Conservation (phyloP, 2,113 vertebrate genomes). For the Campylomormyrus tamandua region DNA sequence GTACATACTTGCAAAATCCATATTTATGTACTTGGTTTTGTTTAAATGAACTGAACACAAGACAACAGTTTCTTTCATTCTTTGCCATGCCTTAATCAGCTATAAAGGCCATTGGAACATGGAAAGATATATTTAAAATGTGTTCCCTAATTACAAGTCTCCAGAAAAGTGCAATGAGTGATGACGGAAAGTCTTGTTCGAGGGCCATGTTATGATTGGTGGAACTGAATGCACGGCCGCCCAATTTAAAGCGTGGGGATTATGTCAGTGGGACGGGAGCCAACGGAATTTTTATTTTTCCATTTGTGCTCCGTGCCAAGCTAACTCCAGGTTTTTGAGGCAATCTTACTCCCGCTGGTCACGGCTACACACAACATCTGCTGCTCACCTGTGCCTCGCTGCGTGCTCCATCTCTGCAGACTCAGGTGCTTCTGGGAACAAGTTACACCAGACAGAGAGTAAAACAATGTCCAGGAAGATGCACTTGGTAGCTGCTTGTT, state of each 20-base stretch:
- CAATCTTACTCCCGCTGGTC: background rate
- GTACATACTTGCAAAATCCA: background rate
- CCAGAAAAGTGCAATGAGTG: background rate
- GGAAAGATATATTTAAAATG: conserved; percentile 14
- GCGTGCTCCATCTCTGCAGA: background rate
- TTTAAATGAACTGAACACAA: background rate
- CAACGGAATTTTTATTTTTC: background rate
- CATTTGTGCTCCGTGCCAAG: background rate
- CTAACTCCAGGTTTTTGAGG: background rate
- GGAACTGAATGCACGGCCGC: background rate
- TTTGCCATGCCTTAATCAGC: conserved; percentile 16
- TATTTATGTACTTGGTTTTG: background rate
- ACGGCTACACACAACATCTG: background rate
- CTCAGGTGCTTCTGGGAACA: background rate
- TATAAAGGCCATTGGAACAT: background rate
- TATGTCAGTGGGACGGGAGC: conserved; percentile 1
- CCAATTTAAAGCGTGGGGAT: background rate
- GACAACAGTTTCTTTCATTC: conserved; percentile 1
- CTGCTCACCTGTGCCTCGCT: background rate
- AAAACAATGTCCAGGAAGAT: background rate
- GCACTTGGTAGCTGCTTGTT: background rate
- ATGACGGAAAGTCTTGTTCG: background rate
- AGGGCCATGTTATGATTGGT: background rate
- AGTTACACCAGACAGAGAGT: background rate
- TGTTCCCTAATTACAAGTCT: conserved; percentile 12